Evolutionary conservation across 1,140 invertebrate species (phyloP), one percentile per base, ranked within the genome.

Genomic region (Platyscapa corneri): DNA sequence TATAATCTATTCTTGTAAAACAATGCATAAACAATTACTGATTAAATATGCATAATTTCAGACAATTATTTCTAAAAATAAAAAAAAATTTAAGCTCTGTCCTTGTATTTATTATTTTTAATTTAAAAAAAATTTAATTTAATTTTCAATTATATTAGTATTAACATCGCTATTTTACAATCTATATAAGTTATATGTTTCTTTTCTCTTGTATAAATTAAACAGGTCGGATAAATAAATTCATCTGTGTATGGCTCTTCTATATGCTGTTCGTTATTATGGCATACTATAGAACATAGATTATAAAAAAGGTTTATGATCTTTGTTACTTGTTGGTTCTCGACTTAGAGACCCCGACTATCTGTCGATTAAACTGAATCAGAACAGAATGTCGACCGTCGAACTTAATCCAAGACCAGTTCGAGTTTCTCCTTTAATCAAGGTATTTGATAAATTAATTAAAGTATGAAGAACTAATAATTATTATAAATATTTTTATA

Each of bases 351-450:
- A 74, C 7, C 37, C 0, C 10, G 18, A 32, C n/a, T 34, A 12
- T 80, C 56, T 42, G 16, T 20, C 64, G 27, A 75, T 85, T 70
- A 12, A 53, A 78, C 39, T 20, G 10, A 46, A 42, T 32, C 56
- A 53, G 32, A 70, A n/a, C 34, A 70, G 82, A 86, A 93, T 93
- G 92, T 92, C 92, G 89, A 81, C 90, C 42, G 88, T 83, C 34
- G 89, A 90, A 84, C 85, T 90, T 67, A 89, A 88, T 72, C 90
- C 91, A 10, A 89, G 87, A 82, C 96, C 96, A 88, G 93, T 97
- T 83, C 94, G 95, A 87, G 95, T 96, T 87, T 96, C 96, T 34
- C 96, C 96, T 67, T 90, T 96, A 37, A 97, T 97, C 89, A 96
- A 95, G 93, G 96, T 96, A 94, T 72, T 42, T 83, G 34, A 27